Evolutionary conservation across 2,797 vertebrate species (phyloP).

Genomic region (Betta splendens): DNA sequence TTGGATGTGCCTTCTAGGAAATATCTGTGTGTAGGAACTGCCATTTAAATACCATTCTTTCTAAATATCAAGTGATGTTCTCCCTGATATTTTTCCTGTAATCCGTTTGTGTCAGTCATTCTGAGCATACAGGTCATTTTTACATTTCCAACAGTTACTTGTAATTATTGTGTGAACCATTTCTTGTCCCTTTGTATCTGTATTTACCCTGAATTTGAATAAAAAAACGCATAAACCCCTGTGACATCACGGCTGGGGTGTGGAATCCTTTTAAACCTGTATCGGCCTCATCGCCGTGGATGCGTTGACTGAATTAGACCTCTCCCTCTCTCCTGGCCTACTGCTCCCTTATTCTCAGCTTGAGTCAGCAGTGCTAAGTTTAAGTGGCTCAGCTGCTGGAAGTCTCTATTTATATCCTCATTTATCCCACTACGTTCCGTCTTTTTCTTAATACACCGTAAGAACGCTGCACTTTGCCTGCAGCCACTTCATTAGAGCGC

Average conservation of each 20-base stretch:
- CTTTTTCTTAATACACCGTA: slow-evolving; percentile 35
- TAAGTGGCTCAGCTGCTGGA: slow-evolving; percentile 48
- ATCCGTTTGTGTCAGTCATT: slow-evolving; percentile 22
- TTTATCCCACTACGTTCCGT: slow-evolving; percentile 32
- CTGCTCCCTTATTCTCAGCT: slow-evolving; percentile 39
- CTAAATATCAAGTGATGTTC: slow-evolving; percentile 33
- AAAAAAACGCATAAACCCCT: slow-evolving; percentile 31
- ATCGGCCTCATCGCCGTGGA: background rate
- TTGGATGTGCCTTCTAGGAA: slow-evolving; percentile 71
- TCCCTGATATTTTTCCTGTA: slow-evolving; percentile 28
- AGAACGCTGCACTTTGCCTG: slow-evolving; percentile 9
- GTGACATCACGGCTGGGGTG: background rate
- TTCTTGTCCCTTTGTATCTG: slow-evolving; percentile 63
- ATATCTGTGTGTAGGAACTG: slow-evolving; percentile 61
- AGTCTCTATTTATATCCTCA: slow-evolving; percentile 37
- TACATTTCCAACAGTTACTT: slow-evolving; percentile 51
- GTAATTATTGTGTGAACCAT: slow-evolving; percentile 48
- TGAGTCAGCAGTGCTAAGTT: slow-evolving; percentile 61
- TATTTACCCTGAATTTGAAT: slow-evolving; percentile 56
- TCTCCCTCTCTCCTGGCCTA: slow-evolving; percentile 35
- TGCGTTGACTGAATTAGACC: slow-evolving; percentile 24
- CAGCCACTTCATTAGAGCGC: slow-evolving; percentile 35
- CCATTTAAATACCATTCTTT: slow-evolving; percentile 54
- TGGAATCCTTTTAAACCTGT: background rate
- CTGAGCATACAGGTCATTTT: slow-evolving; percentile 33